Conservation (phyloP, 2,888 invertebrate genomes). For the Cerastoderma edule region DNA sequence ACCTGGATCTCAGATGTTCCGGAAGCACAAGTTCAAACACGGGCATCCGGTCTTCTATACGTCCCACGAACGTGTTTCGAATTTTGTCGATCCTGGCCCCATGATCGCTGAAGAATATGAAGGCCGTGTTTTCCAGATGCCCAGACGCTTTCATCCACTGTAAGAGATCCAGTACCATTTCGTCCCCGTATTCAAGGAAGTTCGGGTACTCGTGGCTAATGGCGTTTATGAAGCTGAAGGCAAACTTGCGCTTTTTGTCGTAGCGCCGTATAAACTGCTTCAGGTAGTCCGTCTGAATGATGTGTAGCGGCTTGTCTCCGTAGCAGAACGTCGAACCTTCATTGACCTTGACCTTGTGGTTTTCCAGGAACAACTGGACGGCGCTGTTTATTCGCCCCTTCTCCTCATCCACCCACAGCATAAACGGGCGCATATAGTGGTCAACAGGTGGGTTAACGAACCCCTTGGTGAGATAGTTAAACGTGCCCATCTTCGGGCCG, state of each 20-base stretch:
- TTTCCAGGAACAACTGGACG: constrained; percentile 52
- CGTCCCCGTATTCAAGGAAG: constrained; percentile 90
- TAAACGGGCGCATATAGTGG: constrained; percentile 64
- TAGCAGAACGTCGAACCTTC: constrained; percentile 46
- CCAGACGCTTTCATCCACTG: constrained; percentile 82
- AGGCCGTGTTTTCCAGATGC: constrained; percentile 73
- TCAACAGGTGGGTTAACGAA: constrained; percentile 54
- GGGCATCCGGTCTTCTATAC: constrained; percentile 94
- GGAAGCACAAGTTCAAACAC: constrained; percentile 91
- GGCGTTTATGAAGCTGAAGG: constrained; percentile 93
- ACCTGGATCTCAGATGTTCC: constrained; percentile 88
- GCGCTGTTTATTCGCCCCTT: constrained; percentile 24
- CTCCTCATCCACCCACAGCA: constrained; percentile 40
- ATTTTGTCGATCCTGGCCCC: constrained; percentile 95
- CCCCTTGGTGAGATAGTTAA: constrained; percentile 58
- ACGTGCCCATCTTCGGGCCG: constrained; percentile 42
- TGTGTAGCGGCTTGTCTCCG: constrained; percentile 47
- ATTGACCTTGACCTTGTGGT: constrained; percentile 42
- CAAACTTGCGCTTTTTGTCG: constrained; percentile 88
- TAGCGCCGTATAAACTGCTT: constrained; percentile 86
- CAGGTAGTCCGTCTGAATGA: constrained; percentile 87
- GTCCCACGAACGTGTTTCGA: constrained; percentile 90
- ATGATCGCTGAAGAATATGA: constrained; percentile 91
- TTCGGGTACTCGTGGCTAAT: constrained; percentile 94
- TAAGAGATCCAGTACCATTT: constrained; percentile 87